These are phyloP conservation scores for Columbina picui DNA, from an alignment of 2,113 vertebrate genomes.

Conservation along the genomic window DNA sequence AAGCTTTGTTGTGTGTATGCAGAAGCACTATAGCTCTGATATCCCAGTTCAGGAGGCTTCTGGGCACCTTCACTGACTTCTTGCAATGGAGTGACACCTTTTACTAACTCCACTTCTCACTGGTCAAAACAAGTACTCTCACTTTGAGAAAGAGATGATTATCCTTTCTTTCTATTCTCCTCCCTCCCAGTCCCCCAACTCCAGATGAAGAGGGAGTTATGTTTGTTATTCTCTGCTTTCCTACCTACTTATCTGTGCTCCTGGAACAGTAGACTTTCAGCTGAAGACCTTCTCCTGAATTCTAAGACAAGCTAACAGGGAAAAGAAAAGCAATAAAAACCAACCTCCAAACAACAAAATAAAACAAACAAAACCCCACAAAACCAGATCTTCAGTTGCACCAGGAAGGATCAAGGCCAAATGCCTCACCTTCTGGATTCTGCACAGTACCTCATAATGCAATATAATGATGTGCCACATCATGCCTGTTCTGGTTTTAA, in stretches of 20 bases:
- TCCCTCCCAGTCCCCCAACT: fast-evolving
- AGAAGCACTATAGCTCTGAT: neutral
- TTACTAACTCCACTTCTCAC: neutral
- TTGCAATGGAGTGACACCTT: neutral
- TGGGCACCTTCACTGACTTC: neutral
- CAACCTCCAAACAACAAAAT: no score
- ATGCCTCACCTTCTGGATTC: neutral
- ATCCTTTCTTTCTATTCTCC: neutral
- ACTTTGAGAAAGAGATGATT: neutral
- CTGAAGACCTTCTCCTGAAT: neutral
- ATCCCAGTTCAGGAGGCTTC: neutral
- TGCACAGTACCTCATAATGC: neutral
- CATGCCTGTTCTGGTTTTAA: neutral
- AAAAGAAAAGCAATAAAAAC: neutral
- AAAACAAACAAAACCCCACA: neutral
- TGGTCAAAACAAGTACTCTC: neutral
- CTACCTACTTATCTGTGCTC: neutral
- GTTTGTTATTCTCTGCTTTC: neutral
- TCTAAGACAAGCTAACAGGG: neutral
- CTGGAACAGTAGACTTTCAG: neutral
- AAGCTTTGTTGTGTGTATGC: neutral
- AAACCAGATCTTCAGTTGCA: neutral
- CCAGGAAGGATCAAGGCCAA: neutral
- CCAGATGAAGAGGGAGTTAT: neutral
- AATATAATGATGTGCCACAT: neutral